Evolutionary conservation across 2,888 invertebrate species (phyloP).

Genomic region (Phyllotreta striolata): DNA sequence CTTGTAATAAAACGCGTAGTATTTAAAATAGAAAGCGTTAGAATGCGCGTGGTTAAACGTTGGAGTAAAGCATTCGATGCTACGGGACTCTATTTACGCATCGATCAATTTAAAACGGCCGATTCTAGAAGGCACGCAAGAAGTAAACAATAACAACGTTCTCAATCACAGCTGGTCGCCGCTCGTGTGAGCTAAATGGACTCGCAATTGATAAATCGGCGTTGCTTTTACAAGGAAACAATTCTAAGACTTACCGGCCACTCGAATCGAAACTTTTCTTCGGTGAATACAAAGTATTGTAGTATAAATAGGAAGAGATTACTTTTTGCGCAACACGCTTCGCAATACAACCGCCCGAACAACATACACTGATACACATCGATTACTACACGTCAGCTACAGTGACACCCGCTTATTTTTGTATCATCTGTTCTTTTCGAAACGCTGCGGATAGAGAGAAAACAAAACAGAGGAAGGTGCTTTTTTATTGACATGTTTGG

Average conservation of each 20-base stretch:
- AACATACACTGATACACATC: constrained; percentile 45
- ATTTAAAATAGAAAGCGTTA: too few relatives aligned
- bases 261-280: constrained; percentile 18
- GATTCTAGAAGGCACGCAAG: constrained; percentile 39
- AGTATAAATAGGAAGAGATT: constrained; percentile 39
- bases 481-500: too few relatives aligned
- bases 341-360: constrained; percentile 54
- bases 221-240: background rate
- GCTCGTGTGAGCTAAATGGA: background rate
- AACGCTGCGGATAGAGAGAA: constrained; percentile 5
- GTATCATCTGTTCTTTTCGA: constrained; percentile 15
- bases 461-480: too few relatives aligned
- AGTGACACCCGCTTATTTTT: constrained; percentile 1
- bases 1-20: constrained; percentile 15
- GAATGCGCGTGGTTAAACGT: too few relatives aligned
- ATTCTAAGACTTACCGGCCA: constrained; percentile 31
- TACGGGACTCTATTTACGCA: too few relatives aligned
- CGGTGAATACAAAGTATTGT: constrained; percentile 29
- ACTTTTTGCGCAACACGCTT: constrained; percentile 56
- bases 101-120: constrained; percentile 6
- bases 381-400: constrained; percentile 33
- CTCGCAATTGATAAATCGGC: background rate
- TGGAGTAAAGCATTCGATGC: too few relatives aligned
- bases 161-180: constrained; percentile 46
- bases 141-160: constrained; percentile 51